Conservation (phyloP, 2,113 vertebrate genomes). For the Mesocricetus auratus region DNA sequence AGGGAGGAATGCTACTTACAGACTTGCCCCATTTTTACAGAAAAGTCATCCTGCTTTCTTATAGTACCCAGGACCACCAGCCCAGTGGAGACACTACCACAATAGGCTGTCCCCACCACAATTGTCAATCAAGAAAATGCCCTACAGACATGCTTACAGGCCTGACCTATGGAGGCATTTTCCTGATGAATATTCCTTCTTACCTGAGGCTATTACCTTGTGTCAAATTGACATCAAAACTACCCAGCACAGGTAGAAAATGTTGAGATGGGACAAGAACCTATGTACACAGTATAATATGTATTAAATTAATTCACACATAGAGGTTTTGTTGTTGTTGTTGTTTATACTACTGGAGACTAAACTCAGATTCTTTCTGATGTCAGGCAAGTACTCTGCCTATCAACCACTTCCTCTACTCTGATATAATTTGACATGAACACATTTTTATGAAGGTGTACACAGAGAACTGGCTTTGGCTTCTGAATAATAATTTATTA, state of each 20-base stretch:
- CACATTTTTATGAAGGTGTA: neutral
- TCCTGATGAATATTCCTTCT: neutral
- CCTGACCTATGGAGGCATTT: neutral
- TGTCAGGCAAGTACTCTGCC: neutral
- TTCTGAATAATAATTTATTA: neutral
- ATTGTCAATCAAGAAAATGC: neutral
- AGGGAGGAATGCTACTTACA: neutral
- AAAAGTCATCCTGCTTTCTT: neutral
- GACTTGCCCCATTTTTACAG: neutral
- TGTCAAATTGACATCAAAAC: neutral
- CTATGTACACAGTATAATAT: slow-evolving; percentile 2
- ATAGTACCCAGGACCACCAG: no score
- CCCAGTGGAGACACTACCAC: neutral
- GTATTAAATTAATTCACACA: neutral
- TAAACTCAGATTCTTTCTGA: neutral
- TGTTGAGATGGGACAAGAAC: neutral
- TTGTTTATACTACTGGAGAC: neutral
- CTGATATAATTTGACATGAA: slow-evolving; percentile 10
- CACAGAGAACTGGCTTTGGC: slow-evolving; percentile 20
- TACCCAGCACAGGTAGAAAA: slow-evolving; percentile 11
- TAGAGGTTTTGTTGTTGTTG: neutral
- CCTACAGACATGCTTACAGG: neutral
- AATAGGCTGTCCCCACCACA: neutral
- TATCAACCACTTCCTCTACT: neutral
- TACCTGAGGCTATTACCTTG: neutral